Base-by-base conservation (phyloP, 2,113 vertebrate genomes). In the Phrynocephalus versicolor region DNA sequence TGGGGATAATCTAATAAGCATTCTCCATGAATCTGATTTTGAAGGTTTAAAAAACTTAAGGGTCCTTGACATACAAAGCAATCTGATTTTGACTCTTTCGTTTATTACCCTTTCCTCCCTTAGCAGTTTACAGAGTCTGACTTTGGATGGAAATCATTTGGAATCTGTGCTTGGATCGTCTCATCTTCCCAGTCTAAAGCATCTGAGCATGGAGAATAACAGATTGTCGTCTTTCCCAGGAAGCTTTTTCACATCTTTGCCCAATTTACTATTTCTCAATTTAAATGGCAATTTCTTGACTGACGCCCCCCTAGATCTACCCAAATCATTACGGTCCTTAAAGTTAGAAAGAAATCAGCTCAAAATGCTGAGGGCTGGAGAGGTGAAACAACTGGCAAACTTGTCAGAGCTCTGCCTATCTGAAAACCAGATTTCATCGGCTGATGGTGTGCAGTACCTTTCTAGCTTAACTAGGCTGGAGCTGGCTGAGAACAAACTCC, bases 291-390 rank as follows among this genome's bases (percentile, higher is more conserved):
- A 97, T 75, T 91, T 93, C 70, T 92, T 97, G 73, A 90, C 92
- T 19, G 95, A 94, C 93, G 91, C 96, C 13, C 97, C 97, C 41
- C 82, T 85, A 77, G 94, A 95, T 73, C 92, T 97, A 81, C 97
- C 97, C 30, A 95, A 89, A 85, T 94, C 96, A 41, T 92, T 97
- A 85, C 82, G 95, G 41, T 95, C 95, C 64, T 92, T 98, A 89
- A 97, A 95, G 88, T 87, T 97, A 92, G 96, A 97, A 89, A 96
- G 95, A 92, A 98, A 97, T 81, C 93, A 93, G 75, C 95, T 98
- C 65, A 94, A 94, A 93, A 88, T 89, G 6, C 79, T 97, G 79
- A 93, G 89, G 55, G 93, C 94, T 87, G 88, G 27, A 88, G 96
- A 97, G 21, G 84, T 97, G 90, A 96, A 94, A 85, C 96, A 97